Evolutionary conservation across 2,113 vertebrate species (phyloP).

Genomic region (Elanoides forficatus): DNA sequence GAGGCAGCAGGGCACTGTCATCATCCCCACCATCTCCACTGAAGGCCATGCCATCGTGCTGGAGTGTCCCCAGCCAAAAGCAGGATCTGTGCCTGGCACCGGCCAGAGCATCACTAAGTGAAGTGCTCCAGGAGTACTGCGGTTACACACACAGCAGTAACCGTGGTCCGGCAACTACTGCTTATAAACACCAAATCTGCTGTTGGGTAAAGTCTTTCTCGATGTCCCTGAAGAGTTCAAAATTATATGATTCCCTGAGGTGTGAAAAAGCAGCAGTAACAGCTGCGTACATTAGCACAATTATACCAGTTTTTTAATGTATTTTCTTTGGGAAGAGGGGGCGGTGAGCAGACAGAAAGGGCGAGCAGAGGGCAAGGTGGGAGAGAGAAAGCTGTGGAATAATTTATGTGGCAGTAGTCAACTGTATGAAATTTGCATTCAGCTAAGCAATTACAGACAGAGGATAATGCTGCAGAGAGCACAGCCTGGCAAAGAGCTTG

Average conservation of each 20-base stretch:
- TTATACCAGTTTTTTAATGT: neutral
- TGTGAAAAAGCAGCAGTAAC: neutral
- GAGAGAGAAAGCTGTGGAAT: neutral
- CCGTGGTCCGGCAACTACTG: neutral
- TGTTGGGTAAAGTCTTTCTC: fast-evolving
- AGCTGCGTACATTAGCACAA: neutral
- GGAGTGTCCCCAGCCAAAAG: neutral
- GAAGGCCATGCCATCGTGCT: fast-evolving
- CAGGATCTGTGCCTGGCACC: fast-evolving
- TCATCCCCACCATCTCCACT: neutral
- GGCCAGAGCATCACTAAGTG: fast-evolving
- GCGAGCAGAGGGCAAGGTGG: neutral
- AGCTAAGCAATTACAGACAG: neutral
- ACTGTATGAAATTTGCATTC: neutral
- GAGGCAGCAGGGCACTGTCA: neutral
- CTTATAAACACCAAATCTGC: neutral
- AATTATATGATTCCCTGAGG: neutral
- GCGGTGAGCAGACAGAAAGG: neutral
- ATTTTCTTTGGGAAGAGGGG: neutral
- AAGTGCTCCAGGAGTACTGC: fast-evolving
- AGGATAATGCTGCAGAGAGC: neutral
- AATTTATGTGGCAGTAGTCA: neutral
- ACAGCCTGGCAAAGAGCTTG: neutral
- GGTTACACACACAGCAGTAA: neutral
- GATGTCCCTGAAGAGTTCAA: neutral